Evolutionary conservation across 2,797 vertebrate genomes (phyloP).

Genomic region (Somateria mollissima): DNA sequence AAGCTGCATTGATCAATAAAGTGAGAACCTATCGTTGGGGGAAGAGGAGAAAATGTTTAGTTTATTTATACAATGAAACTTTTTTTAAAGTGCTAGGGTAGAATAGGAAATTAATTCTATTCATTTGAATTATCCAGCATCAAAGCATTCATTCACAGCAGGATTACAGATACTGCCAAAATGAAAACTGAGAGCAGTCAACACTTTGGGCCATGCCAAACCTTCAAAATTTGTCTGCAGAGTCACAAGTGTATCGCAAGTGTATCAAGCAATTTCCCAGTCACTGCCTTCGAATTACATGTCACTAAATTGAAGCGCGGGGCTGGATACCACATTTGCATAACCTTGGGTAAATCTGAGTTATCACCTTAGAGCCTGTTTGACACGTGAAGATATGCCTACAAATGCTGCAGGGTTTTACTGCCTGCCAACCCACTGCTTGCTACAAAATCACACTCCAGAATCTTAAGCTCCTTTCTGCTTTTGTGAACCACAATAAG

Average conservation of each 20-base stretch:
- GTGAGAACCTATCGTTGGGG: slow-evolving; percentile 86
- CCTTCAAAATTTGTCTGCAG: slow-evolving; percentile 11
- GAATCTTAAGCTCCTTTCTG: background rate
- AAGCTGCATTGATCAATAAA: slow-evolving; percentile 95
- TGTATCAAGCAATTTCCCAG: background rate
- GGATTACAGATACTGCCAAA: slow-evolving; percentile 21
- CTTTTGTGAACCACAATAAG: background rate
- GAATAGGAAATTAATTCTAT: slow-evolving; percentile 49
- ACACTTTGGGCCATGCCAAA: slow-evolving; percentile 23
- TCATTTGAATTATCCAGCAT: slow-evolving; percentile 51
- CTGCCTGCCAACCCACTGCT: background rate
- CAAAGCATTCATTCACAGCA: slow-evolving; percentile 53
- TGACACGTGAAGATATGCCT: background rate
- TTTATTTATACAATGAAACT: slow-evolving; percentile 14
- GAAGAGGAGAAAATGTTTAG: background rate
- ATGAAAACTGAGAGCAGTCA: slow-evolving; percentile 5
- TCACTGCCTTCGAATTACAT: slow-evolving; percentile 7
- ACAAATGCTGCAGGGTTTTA: background rate
- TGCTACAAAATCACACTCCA: background rate
- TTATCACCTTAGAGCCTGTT: background rate
- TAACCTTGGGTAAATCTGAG: slow-evolving; percentile 6
- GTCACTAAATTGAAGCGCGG: background rate
- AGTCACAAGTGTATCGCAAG: background rate
- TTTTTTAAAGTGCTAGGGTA: background rate
- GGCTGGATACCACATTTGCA: slow-evolving; percentile 6